phyloP scores from a whole-genome alignment of 2,113 vertebrate species.

The Trichomycterus rosablanca region DNA sequence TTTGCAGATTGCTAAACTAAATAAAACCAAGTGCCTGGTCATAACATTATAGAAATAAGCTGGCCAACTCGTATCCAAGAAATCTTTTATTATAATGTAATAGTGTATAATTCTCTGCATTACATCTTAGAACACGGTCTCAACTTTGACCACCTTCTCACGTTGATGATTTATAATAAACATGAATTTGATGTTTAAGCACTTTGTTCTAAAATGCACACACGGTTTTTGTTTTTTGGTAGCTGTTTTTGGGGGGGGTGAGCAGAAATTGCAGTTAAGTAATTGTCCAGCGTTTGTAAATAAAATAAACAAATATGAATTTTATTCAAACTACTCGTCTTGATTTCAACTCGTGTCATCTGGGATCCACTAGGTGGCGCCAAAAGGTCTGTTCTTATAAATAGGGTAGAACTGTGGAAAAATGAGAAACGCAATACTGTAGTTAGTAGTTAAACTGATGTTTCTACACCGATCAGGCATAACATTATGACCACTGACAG shows the following conservation, averaged over 20 bases:
- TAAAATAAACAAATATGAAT: slow-evolving; percentile 58
- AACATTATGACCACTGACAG: no score
- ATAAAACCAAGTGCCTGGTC: neutral
- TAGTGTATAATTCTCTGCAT: no score
- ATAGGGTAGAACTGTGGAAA: no score
- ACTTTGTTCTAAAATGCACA: slow-evolving; percentile 4
- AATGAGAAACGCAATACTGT: no score
- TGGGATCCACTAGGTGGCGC: slow-evolving; percentile 21
- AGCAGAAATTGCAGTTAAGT: neutral
- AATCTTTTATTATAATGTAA: neutral
- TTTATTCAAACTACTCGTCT: no score
- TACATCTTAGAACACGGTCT: no score
- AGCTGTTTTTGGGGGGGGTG: slow-evolving; percentile 2
- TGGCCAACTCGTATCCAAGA: neutral
- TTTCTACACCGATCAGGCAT: no score
- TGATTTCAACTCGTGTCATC: no score
- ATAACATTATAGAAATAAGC: neutral
- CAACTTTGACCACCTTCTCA: no score
- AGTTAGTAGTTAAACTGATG: no score
- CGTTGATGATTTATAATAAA: neutral
- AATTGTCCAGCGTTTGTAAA: slow-evolving; percentile 50
- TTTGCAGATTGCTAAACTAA: neutral
- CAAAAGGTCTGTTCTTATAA: neutral
- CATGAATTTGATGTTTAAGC: no score
- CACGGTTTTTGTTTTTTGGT: slow-evolving; percentile 2